Evolutionary conservation across 2,113 vertebrate species (phyloP).

Genomic region (Mastomys coucha): DNA sequence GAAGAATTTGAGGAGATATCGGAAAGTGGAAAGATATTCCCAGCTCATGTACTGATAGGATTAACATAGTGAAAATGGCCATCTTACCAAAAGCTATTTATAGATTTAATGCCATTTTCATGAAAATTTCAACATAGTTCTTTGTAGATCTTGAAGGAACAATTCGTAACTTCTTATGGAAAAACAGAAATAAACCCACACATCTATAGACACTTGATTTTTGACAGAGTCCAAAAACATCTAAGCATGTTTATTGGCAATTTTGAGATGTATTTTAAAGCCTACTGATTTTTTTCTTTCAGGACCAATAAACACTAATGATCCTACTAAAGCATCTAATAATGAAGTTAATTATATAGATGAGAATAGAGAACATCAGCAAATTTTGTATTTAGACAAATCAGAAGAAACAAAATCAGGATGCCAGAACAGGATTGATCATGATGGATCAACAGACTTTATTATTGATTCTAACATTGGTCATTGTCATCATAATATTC

Average conservation of each 20-base stretch:
- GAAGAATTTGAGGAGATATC: too few species aligned
- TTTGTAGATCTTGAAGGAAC: too few species aligned
- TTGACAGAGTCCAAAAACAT: background rate
- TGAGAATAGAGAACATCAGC: background rate
- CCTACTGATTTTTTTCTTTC: constrained; percentile 51
- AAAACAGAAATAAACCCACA: too few species aligned
- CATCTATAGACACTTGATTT: too few species aligned
- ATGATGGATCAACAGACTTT: constrained; percentile 5
- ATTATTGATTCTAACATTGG: background rate
- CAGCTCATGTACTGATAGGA: too few species aligned
- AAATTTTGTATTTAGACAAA: constrained; percentile 38
- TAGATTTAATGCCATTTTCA: too few species aligned
- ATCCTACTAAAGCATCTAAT: constrained; percentile 64
- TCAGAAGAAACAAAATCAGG: background rate
- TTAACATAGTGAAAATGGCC: too few species aligned
- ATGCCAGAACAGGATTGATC: background rate
- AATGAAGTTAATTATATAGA: constrained; percentile 47
- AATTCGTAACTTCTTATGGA: too few species aligned
- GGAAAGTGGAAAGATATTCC: too few species aligned
- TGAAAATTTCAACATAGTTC: too few species aligned
- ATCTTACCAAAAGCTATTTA: too few species aligned
- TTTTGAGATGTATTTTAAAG: constrained; percentile 69
- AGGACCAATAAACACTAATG: constrained; percentile 63
- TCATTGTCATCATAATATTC: background rate
- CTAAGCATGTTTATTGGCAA: constrained; percentile 69